Evolutionary conservation across 2,888 invertebrate genomes (phyloP), one percentile per base, ranked within the genome.

Genomic region (Ypsolopha sequella): DNA sequence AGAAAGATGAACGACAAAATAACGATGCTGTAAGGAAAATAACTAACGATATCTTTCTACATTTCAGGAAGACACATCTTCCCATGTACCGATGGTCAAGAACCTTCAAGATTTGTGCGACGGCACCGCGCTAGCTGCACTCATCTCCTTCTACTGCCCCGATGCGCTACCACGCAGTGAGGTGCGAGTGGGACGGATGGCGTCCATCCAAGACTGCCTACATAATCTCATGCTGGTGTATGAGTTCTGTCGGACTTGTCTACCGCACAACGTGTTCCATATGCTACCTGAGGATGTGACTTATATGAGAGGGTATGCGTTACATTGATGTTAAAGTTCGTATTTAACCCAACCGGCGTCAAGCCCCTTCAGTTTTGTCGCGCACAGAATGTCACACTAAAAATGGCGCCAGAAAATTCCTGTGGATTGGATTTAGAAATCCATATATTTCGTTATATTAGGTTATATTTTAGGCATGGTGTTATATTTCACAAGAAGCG

Each of bases 221-320:
- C 94, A 96, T 85, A 98, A 98, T 86, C 90, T 98, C 51, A 91
- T 93, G 76, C 89, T 97, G 68, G 94, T 98, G 56, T 91, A 93
- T 75, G 91, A 93, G 70, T 97, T 98, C 88, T 97, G 96, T 74
- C 88, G 90, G 66, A 90, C 91, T 68, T 91, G 93, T 76, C 89
- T 97, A 76, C 96, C 97, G 65, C 92, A 93, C 73, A 91, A 94
- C 68, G 93, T 95, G 73, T 97, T 96, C 88, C 96, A 97, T 79
- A 93, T 98, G 90, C 91, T 93, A 80, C 95, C 96, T n/a, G 97
- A 98, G 78, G 98, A 98, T 78, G 92, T 98, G 60, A 94, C 97
- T 41, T 97, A 96, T 72, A 94, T 96, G 91, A 90, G 95, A 76
- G 95, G 95, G 93, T 94, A 72, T 78, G 84, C 74, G 13, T 36